Evolutionary conservation across 1,140 invertebrate species (phyloP), one percentile per base, ranked within the genome.

Genomic region (Probaryconus sp.): DNA sequence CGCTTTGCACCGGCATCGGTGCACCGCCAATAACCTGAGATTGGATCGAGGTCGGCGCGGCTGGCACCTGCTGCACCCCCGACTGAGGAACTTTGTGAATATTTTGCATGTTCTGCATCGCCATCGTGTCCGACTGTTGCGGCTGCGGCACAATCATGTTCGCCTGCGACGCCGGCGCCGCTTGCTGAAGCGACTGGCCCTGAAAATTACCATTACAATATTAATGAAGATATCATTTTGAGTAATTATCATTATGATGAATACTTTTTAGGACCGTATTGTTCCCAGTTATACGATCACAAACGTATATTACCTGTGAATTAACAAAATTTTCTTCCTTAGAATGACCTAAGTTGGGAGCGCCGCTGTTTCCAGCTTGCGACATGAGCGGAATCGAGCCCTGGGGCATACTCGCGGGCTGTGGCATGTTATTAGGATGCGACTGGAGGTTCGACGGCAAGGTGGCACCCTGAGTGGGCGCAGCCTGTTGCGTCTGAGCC

Each of bases 301-400:
- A n/a, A n/a, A n/a, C n/a, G n/a, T n/a, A n/a, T n/a, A n/a, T n/a
- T n/a, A n/a, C n/a, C n/a, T n/a, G n/a, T n/a, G n/a, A n/a, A n/a
- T n/a, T n/a, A n/a, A n/a, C n/a, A n/a, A n/a, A n/a, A n/a, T n/a
- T 20, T 18, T 84, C 83, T 20, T 84, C 81, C 10, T 77, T 79
- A 2, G 88, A 61, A 55, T 80, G 82, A 50, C 65, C 69, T n/a
- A n/a, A n/a, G n/a, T n/a, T n/a, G 87, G 88, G 42, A 87, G 70
- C 43, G 85, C 74, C 40, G 81, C 88, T 90, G 77, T 86, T 90
- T 53, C 85, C 86, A 40, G 89, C 79, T 40, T 75, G 76, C 11
- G 87, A 81, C 83, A 91, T 89, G 81, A 91, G 87, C 55, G 90
- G 88, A 61, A 91, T 89, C 67, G 89, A 87, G 50, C 88, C 88